Conservation (phyloP, 2,797 vertebrate species). For the Danio choprae region DNA sequence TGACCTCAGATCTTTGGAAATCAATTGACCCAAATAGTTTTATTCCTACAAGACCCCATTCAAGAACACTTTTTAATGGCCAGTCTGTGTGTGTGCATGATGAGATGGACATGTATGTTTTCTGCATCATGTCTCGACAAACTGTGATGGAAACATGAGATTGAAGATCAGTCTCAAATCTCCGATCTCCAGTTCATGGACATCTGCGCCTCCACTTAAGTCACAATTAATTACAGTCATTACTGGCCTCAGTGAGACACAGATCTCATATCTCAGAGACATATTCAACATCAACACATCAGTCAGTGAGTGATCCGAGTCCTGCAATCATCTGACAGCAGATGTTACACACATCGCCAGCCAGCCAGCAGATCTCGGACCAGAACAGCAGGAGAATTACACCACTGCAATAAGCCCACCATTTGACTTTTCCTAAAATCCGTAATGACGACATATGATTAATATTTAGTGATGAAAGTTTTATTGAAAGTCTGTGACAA, state of each 20-base stretch:
- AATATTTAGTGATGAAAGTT: constrained; percentile 28
- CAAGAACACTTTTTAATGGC: background rate
- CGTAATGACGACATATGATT: constrained; percentile 43
- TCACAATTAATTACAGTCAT: constrained; percentile 21
- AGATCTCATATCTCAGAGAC: constrained; percentile 31
- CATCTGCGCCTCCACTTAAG: constrained; percentile 40
- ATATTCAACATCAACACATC: constrained; percentile 36
- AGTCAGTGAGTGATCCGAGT: constrained; percentile 5
- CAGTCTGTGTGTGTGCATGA: background rate
- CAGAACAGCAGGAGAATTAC: constrained; percentile 39
- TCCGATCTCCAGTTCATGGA: background rate
- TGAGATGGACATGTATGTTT: background rate
- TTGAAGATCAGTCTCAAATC: background rate
- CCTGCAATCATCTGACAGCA: constrained; percentile 17
- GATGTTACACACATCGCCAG: constrained; percentile 1
- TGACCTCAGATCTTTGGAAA: too few species aligned
- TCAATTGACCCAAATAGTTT: too few species aligned
- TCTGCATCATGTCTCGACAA: background rate
- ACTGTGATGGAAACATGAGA: background rate
- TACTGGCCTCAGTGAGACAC: constrained; percentile 1
- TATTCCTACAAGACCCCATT: too few species aligned
- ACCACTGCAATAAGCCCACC: background rate
- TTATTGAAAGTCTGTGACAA: constrained; percentile 32
- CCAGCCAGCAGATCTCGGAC: constrained; percentile 26
- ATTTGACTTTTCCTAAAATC: constrained; percentile 32